Evolutionary conservation across 2,113 vertebrate species (phyloP).

Genomic region (Clarias macrocephalus): DNA sequence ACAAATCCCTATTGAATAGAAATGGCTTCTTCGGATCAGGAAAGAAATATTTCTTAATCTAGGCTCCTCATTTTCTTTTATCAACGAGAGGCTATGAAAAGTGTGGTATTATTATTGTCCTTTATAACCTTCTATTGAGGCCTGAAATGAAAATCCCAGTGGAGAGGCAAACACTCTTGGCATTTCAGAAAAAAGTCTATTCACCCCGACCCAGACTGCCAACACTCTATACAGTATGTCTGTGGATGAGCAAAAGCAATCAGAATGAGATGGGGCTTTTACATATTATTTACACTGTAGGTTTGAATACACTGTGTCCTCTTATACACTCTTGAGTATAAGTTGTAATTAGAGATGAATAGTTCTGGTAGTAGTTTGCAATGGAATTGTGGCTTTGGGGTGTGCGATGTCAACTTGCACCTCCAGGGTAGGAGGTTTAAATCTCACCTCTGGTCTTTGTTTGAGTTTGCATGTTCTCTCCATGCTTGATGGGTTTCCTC

Average conservation of each 20-base stretch:
- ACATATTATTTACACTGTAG: no score
- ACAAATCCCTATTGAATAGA: background rate
- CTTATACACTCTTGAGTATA: background rate
- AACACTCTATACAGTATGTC: background rate
- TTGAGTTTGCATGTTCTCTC: no score
- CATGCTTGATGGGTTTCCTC: no score
- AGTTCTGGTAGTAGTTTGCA: background rate
- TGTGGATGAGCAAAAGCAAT: background rate
- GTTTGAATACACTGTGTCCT: no score
- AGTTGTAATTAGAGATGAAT: background rate
- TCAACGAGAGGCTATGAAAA: background rate
- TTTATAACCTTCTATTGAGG: background rate
- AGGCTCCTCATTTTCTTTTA: background rate
- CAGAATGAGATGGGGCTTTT: background rate
- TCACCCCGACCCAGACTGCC: background rate
- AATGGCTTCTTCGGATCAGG: background rate
- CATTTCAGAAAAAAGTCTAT: background rate
- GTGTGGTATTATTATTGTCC: background rate
- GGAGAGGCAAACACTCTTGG: background rate
- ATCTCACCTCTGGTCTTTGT: no score
- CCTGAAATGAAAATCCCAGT: slow-evolving; percentile 6
- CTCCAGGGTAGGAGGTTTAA: no score
- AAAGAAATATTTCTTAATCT: background rate
- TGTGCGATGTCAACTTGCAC: no score
- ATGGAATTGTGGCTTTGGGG: no score